Percentiles rank a stretch among this genome's conserved stretches.
Conservation (phyloP, 2,888 invertebrate species). For the Macrophya annulata region DNA sequence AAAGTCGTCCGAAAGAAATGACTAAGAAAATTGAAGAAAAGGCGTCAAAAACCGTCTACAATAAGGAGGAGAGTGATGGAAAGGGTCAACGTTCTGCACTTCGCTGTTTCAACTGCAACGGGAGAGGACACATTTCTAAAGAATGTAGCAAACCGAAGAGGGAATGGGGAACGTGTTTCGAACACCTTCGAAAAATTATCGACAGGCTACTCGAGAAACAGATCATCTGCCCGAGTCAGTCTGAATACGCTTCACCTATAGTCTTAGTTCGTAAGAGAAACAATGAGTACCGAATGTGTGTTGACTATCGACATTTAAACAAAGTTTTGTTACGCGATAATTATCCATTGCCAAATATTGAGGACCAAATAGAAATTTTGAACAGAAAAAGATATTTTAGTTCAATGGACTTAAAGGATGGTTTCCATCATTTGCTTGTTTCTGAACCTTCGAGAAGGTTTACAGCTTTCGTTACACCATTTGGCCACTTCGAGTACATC, state of each 20-base stretch:
- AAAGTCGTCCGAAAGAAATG: constrained; percentile 10
- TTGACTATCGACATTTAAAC: neutral
- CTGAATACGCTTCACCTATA: constrained; percentile 59
- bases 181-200: constrained; percentile 56
- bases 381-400: neutral
- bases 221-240: constrained; percentile 59
- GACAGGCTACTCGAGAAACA: constrained; percentile 52
- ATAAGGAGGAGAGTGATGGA: neutral
- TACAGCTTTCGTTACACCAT: constrained; percentile 43
- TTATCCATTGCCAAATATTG: constrained; percentile 5
- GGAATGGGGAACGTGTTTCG: constrained; percentile 20
- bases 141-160: constrained; percentile 13
- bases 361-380: constrained; percentile 18
- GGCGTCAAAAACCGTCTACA: neutral
- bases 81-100: neutral
- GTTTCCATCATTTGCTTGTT: constrained; percentile 16
- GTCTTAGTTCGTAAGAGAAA: constrained; percentile 38
- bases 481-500: constrained; percentile 57
- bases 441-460: constrained; percentile 34
- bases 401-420: constrained; percentile 1
- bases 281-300: neutral
- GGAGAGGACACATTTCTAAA: neutral
- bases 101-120: constrained; percentile 14
- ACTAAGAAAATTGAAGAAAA: neutral
- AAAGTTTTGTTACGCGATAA: neutral